These are phyloP conservation scores for Perodicticus potto DNA, from an alignment of 2,797 vertebrate genomes.

Conservation along the genomic window DNA sequence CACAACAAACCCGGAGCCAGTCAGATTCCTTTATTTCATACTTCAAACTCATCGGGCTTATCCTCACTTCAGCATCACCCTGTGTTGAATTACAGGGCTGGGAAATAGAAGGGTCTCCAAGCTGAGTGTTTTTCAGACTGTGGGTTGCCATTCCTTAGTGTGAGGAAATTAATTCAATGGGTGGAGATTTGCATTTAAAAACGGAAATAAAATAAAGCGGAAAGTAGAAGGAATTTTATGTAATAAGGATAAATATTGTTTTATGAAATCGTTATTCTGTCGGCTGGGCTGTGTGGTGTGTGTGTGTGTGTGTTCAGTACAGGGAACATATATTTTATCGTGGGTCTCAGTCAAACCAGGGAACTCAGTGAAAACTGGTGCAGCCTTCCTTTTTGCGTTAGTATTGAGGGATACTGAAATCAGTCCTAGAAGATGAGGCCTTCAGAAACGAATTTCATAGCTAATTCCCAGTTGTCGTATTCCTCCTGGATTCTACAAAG, in stretches of 20 bases:
- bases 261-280: not conserved
- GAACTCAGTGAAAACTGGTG: not conserved
- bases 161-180: constrained; percentile 23
- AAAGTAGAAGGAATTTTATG: not conserved
- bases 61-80: constrained; percentile 64
- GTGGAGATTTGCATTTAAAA: constrained; percentile 13
- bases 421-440: not conserved
- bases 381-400: not conserved
- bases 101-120: constrained; percentile 50
- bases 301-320: not conserved
- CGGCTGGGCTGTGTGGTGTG: not conserved
- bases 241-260: not conserved
- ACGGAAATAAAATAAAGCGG: not conserved
- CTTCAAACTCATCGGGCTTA: constrained; percentile 53
- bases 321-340: not conserved
- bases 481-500: not conserved
- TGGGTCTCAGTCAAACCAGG: not conserved
- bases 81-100: constrained; percentile 62
- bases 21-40: constrained; percentile 70
- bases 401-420: not conserved
- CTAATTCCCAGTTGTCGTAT: not conserved
- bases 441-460: not conserved
- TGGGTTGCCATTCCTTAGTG: not conserved
- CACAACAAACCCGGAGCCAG: constrained; percentile 66
- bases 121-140: constrained; percentile 2